Conservation (phyloP, 2,797 vertebrate species). For the Margarornis squamiger region DNA sequence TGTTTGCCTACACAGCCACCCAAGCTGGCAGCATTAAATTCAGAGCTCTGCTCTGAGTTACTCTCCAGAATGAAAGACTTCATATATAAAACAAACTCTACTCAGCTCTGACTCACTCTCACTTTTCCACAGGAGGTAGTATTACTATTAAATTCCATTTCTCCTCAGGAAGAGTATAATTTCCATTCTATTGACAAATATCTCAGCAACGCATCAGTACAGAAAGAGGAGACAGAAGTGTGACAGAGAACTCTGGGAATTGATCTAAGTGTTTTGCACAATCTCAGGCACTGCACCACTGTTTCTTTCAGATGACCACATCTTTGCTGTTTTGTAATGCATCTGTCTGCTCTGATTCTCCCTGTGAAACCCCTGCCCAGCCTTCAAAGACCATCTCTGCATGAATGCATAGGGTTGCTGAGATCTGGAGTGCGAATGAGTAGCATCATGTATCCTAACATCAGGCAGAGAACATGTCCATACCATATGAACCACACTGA, state of each 20-base stretch:
- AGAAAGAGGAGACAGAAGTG: neutral
- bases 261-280: neutral
- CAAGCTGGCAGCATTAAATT: conserved; percentile 8
- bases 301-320: neutral
- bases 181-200: conserved; percentile 67
- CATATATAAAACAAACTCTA: conserved; percentile 22
- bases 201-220: conserved; percentile 37
- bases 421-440: neutral
- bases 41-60: neutral
- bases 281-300: neutral
- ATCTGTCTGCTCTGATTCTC: neutral
- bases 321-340: neutral
- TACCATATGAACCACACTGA: neutral
- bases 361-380: neutral
- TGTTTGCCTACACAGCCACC: neutral
- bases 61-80: conserved; percentile 14
- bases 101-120: conserved; percentile 46
- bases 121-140: neutral
- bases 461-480: neutral
- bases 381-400: neutral
- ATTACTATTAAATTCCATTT: conserved; percentile 40
- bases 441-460: neutral
- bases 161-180: neutral
- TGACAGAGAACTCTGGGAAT: neutral
- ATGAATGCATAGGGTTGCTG: neutral